A percentile compares a stretch with the other conserved stretches of the same genome.
phyloP scores from a whole-genome alignment of 2,797 vertebrate species.

The Picus viridis region DNA sequence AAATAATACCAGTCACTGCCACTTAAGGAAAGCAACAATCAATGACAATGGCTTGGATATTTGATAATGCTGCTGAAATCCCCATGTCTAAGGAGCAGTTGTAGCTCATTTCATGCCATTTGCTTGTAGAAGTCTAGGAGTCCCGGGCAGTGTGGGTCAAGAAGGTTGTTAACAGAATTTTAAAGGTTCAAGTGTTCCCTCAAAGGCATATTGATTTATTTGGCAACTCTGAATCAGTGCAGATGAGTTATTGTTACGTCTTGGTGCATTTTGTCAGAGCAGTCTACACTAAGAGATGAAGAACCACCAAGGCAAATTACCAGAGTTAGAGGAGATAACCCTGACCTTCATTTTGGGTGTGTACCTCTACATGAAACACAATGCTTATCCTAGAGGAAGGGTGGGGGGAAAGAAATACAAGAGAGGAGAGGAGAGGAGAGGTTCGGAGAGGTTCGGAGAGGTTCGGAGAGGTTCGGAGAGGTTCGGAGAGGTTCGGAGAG shows the following conservation, averaged over 20 bases:
- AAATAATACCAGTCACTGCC: background rate
- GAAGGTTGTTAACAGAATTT: background rate
- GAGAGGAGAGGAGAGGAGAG: too few relatives aligned
- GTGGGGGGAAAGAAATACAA: too few relatives aligned
- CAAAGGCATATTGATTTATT: background rate
- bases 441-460: too few relatives aligned
- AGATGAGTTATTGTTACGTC: background rate
- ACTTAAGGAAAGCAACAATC: background rate
- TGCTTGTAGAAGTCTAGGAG: background rate
- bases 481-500: too few relatives aligned
- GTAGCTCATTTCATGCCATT: background rate
- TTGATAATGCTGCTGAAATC: background rate
- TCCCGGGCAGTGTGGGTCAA: background rate
- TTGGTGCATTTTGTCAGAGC: background rate
- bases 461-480: too few relatives aligned
- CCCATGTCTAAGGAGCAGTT: background rate
- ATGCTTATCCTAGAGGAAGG: background rate
- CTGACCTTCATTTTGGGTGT: background rate
- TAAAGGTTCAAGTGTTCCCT: background rate
- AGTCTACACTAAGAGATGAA: background rate
- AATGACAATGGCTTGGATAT: background rate
- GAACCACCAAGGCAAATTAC: background rate
- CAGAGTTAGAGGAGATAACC: background rate
- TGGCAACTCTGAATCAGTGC: background rate
- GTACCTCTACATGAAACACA: background rate